Percentiles rank a stretch among this genome's conserved stretches.
phyloP scores from a whole-genome alignment of 2,797 vertebrate species.

The Nasua narica region DNA sequence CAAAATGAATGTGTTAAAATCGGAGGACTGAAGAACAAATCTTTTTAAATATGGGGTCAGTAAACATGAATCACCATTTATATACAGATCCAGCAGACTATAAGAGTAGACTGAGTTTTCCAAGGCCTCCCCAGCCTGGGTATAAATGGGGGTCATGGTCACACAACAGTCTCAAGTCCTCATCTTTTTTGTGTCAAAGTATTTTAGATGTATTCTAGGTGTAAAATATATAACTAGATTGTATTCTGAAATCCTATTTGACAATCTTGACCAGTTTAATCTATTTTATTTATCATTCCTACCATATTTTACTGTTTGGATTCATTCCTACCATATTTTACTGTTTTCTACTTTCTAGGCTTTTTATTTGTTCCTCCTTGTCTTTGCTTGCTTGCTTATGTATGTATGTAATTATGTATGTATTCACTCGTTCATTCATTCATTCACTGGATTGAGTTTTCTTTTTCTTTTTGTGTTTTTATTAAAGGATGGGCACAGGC shows the following conservation, averaged over 20 bases:
- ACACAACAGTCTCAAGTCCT: not conserved
- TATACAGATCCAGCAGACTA: not conserved
- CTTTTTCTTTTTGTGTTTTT: not conserved
- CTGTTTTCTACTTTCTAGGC: not conserved
- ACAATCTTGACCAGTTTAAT: not conserved
- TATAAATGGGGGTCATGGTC: not conserved
- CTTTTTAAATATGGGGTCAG: not conserved
- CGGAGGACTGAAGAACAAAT: not conserved
- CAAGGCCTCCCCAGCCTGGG: not conserved
- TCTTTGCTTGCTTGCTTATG: not conserved
- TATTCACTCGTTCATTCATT: not conserved
- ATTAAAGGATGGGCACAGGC: not conserved
- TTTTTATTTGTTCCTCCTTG: not conserved
- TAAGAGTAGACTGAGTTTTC: not conserved
- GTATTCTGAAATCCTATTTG: not conserved
- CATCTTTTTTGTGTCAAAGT: not conserved
- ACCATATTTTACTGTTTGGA: not conserved
- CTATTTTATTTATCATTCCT: not conserved
- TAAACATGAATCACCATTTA: not conserved
- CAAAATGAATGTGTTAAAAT: not conserved
- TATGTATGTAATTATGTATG: not conserved
- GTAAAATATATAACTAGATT: not conserved
- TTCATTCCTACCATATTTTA: not conserved
- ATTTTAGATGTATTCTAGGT: not conserved
- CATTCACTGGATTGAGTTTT: not conserved